phyloP scores from a whole-genome alignment of 1,140 invertebrate genomes.

The Dreissena polymorpha region DNA sequence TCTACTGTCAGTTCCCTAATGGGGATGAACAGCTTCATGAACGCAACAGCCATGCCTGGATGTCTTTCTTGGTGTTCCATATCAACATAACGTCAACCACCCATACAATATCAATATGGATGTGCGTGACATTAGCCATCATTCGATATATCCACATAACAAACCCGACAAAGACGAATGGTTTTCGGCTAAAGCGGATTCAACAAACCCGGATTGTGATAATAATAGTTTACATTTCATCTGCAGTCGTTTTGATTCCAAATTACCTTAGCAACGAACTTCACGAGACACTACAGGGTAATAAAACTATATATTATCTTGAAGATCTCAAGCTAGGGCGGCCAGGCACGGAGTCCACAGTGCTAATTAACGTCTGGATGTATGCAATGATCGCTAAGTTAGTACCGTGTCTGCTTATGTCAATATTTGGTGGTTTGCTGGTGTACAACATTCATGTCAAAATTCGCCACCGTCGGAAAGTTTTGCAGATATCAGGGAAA shows the following conservation, averaged over 20 bases:
- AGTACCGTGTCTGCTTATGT: slow-evolving; percentile 79
- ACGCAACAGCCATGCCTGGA: slow-evolving; percentile 66
- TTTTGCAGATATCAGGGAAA: background rate
- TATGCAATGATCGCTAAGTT: slow-evolving; percentile 77
- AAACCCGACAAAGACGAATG: slow-evolving; percentile 85
- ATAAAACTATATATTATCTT: slow-evolving; percentile 65
- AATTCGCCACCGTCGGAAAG: slow-evolving; percentile 53
- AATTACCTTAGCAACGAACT: slow-evolving; percentile 82
- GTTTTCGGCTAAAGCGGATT: slow-evolving; percentile 86
- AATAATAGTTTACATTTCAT: slow-evolving; percentile 85
- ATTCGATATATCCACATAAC: slow-evolving; percentile 94
- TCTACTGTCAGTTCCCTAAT: slow-evolving; percentile 80
- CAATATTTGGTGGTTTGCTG: slow-evolving; percentile 79
- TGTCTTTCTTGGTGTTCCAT: slow-evolving; percentile 73
- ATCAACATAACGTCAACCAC: slow-evolving; percentile 87
- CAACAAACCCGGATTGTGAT: slow-evolving; percentile 87
- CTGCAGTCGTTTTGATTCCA: slow-evolving; percentile 88
- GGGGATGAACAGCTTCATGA: slow-evolving; percentile 25
- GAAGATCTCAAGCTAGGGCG: slow-evolving; percentile 71
- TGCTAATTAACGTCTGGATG: slow-evolving; percentile 69
- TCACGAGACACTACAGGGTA: slow-evolving; percentile 8
- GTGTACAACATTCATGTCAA: slow-evolving; percentile 77
- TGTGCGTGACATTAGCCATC: slow-evolving; percentile 94
- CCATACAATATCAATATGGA: slow-evolving; percentile 95
- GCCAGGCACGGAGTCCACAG: slow-evolving; percentile 65